Base-by-base conservation (phyloP, 2,888 invertebrate genomes). In the Erynnis tages region DNA sequence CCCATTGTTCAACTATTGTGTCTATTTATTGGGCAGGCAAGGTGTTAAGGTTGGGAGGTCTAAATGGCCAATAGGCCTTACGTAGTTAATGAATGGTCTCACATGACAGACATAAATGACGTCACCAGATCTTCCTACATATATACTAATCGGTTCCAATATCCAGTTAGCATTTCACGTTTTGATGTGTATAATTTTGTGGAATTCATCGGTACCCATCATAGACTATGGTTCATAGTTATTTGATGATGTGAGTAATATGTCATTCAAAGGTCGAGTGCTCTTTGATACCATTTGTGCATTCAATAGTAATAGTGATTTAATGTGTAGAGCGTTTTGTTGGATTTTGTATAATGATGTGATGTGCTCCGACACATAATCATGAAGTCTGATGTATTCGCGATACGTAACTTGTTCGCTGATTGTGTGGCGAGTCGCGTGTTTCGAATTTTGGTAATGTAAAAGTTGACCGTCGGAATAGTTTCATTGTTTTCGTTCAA, bases 101-200 rank as follows among this genome's bases (percentile, higher is more conserved):
- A n/a, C n/a, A n/a, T n/a, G n/a, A n/a, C n/a, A n/a, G n/a, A n/a
- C n/a, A n/a, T 53, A 60, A 74, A 75, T 68, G 40, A 55, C 61
- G 61, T 63, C 62, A 66, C 56, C 69, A 60, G 65, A 61, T 61
- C 55, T 57, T 46, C 30, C 35, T 40, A 17, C n/a, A n/a, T 37
- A 13, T 21, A 49, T 32, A 32, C 21, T 21, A 30, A 38, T 48
- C 16, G 38, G 40, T 40, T 40, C 23, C 32, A 40, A 32, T 17
- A 48, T 48, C 47, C 47, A 48, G 47, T 37, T 47, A 21, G 47
- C 47, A 47, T 47, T 47, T 47, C 37, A 29, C 19, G 30, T 40
- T 40, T 30, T 30, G 30, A 30, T 40, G 48, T 23, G 48, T 40
- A 48, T 49, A 25, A 40, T 49, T 49, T 49, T 21, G 29, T 44